Base-by-base conservation (phyloP, 30 jellyfish, hydroid and myxozoan species). In the Aurelia sp. region DNA sequence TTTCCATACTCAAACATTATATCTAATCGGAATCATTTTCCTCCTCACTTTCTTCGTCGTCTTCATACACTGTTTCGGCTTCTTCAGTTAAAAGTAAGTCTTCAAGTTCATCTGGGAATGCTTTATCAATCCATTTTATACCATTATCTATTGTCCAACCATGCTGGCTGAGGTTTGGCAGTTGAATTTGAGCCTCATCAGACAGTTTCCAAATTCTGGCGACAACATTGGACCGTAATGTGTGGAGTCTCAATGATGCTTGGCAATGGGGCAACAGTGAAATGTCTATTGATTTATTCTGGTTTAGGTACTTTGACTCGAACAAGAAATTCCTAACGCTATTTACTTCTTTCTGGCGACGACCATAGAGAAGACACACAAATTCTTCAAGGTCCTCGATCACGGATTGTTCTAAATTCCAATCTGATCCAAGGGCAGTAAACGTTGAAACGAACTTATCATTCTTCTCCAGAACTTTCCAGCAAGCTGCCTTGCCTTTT, bases 401-500 rank as follows among this genome's bases (percentile, higher is more conserved):
- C 72, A 70, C 67, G 81, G 10, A 13, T 19, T 64, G 20, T 12
- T 12, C 75, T 64, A 13, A 19, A 64, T 64, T 64, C 41, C 33
- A 64, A 66, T 66, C 41, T 2, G 41, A 66, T 66, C 31, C 82
- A 71, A 71, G 69, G 65, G 82, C 65, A 44, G 69, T 44, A 71
- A 71, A 71, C 12, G 69, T 71, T 5, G 82, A 27, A 71, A 71
- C 82, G 12, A 71, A 71, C 69, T 71, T 71, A 4, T 33, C 82
- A 71, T 44, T 38, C 55, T 22, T 50, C 82, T 44, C 31, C 82
- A n/a, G n/a, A n/a, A n/a, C n/a, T n/a, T n/a, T n/a, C n/a, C n/a
- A n/a, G n/a, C n/a, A n/a, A n/a, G n/a, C n/a, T n/a, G n/a, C 6
- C 38, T 75, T 68, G 1, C 85, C 87, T 40, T 75, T 86, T 31